Base-by-base conservation (phyloP, 2,888 invertebrate species). In the Eurois occulta region DNA sequence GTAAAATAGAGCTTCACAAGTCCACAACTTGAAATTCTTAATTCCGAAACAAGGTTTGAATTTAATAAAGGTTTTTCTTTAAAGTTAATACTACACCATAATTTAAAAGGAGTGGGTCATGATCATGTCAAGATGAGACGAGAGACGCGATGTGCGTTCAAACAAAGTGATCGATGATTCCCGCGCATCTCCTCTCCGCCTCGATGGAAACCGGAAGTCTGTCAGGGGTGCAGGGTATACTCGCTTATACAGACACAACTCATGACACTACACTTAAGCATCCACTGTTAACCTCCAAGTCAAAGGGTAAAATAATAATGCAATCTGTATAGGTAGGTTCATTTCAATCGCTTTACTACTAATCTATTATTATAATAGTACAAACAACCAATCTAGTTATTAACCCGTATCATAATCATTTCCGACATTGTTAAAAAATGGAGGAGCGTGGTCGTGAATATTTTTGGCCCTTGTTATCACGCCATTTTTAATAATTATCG, bases 381-480 rank as follows among this genome's bases (percentile, higher is more conserved):
- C 52, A 24, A 60, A 60, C 32, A 32, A 32, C 18, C 8, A 60
- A 60, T 32, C 3, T 60, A 60, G 21, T 60, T 60, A 32, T 32
- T 10, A 32, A 32, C 21, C 32, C 21, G 32, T 32, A 60, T 60
- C 32, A 32, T 32, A 32, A 60, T 32, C 21, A 60, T 32, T 60
- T 32, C 21, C 8, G 32, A 21, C 21, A 21, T 21, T 60, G 4
- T 10, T 18, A 21, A 32, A 21, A 35, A 48, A 41, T 46, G 48
- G 48, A n/a, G 77, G 77, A 1, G 16, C 41, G 67, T 78, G 78
- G n/a, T 79, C n/a, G 11, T 78, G 78, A 58, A 16, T 48, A 18
- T 79, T 46, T 32, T 64, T 78, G 16, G 32, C 16, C 5, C 18
- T 28, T 21, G 32, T 76, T 6, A 75, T 52, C 4, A n/a, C 16